Conservation (phyloP, 2,888 invertebrate species). For the Pharmacophagus antenor region DNA sequence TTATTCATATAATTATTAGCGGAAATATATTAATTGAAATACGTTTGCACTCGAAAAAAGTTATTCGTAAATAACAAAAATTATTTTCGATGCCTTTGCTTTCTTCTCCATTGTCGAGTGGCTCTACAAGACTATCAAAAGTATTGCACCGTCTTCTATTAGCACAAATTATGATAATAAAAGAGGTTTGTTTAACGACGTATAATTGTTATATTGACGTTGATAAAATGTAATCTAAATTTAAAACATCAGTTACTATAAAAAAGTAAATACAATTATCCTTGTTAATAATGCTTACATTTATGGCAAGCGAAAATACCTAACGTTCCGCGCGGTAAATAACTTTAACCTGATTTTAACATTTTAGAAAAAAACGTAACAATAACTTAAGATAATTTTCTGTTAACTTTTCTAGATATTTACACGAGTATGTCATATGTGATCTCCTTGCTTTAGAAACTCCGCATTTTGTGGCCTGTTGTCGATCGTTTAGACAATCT, state of each 20-base stretch:
- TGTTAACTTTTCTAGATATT: background rate
- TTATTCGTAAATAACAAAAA: constrained; percentile 1
- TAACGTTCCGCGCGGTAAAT: constrained; percentile 1
- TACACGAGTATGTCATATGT: background rate
- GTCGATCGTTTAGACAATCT: constrained; percentile 28
- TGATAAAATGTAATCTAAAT: constrained; percentile 9
- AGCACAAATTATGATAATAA: constrained; percentile 21
- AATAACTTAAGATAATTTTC: too few relatives aligned
- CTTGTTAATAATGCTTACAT: constrained; percentile 6
- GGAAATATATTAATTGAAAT: background rate
- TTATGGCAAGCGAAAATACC: constrained; percentile 24
- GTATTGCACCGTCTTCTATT: constrained; percentile 28
- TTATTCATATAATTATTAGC: background rate
- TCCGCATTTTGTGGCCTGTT: constrained; percentile 7
- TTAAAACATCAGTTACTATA: constrained; percentile 14
- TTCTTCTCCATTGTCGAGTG: constrained; percentile 15
- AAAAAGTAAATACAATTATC: background rate
- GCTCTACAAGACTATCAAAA: background rate
- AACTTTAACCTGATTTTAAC: background rate
- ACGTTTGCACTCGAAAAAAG: background rate
- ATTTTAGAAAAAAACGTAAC: background rate
- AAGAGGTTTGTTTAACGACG: constrained; percentile 22
- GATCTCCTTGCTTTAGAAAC: background rate
- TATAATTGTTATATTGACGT: background rate
- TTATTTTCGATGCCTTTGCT: constrained; percentile 5